Percentiles rank a stretch among this genome's conserved stretches.
Conservation (phyloP, 2,797 vertebrate genomes). For the Enteromius afrohamiltoni region DNA sequence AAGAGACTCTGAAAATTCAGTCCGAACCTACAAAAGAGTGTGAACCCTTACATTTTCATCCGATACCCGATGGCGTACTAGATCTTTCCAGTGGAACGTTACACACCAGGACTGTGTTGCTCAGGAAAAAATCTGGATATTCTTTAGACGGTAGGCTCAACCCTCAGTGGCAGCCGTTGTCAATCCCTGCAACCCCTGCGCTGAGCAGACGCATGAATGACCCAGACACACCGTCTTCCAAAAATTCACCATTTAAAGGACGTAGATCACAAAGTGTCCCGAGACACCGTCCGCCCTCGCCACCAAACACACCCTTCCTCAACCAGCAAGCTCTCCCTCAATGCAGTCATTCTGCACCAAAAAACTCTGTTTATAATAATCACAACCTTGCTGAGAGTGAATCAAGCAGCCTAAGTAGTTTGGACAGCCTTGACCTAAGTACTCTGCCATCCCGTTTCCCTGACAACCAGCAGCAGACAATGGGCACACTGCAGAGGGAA, state of each 20-base stretch:
- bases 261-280: conserved; percentile 73
- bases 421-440: conserved; percentile 81
- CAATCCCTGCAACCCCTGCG: conserved; percentile 70
- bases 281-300: conserved; percentile 63
- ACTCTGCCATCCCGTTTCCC: conserved; percentile 64
- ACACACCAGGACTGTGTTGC: conserved; percentile 4
- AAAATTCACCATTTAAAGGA: conserved; percentile 67
- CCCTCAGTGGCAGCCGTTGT: conserved; percentile 51
- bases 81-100: conserved; percentile 41
- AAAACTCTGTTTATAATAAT: conserved; percentile 68
- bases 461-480: conserved; percentile 75
- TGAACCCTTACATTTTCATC: conserved; percentile 15
- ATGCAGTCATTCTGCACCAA: conserved; percentile 69
- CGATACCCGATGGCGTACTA: conserved; percentile 26
- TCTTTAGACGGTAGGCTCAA: conserved; percentile 39
- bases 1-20: not conserved
- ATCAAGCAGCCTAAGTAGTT: conserved; percentile 81
- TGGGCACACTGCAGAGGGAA: conserved; percentile 93
- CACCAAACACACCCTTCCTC: conserved; percentile 64
- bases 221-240: conserved; percentile 56
- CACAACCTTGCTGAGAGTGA: conserved; percentile 81
- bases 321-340: conserved; percentile 72
- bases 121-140: conserved; percentile 26
- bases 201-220: conserved; percentile 69
- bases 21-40: not conserved